Base-by-base conservation (phyloP, 2,797 vertebrate genomes). In the Clarias fuscus region DNA sequence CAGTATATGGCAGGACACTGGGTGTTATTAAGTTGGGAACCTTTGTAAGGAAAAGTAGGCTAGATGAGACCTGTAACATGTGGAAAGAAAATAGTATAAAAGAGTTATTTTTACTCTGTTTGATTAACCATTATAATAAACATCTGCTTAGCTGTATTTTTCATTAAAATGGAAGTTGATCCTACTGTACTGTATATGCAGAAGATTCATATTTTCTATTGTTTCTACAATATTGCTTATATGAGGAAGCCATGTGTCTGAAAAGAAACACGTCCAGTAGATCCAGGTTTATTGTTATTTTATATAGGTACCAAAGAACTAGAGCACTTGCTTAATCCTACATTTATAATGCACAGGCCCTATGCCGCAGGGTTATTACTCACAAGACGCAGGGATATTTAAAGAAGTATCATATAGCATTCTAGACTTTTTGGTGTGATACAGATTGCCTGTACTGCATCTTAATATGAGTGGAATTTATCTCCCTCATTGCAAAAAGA, bases 11-110 rank as follows among this genome's bases (percentile, higher is more conserved):
- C 62, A n/a, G 24, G 62, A 65, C 24, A n/a, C 10, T 27, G 62
- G 62, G 10, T 65, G 62, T 65, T 75, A 78, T 48, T 48, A 89
- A 75, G 65, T 79, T n/a, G 58, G 65, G 56, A 84, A 72, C 65
- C 65, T 3, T 67, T 30, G 65, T 4, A 64, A 24, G 56, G 56
- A 84, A 76, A 83, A 70, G 1, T 59, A 65, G 62, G 27, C 65
- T 6, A 67, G 14, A 67, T 67, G 65, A 67, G 65, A 17, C 15
- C 30, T 67, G 14, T 30, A 65, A 65, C 15, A 59, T 27, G 64
- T 27, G 64, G n/a, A 65, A 27, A n/a, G 64, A n/a, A 11, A 27
- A 48, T 48, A 48, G 48, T 8, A 48, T 10, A 48, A 48, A n/a
- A 65, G 64, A 27, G 64, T 11, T 43, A 62, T 62, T 62, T 11